phyloP scores from a whole-genome alignment of 92 coral and sea anemone species.

The Palythoa grandiflora region DNA sequence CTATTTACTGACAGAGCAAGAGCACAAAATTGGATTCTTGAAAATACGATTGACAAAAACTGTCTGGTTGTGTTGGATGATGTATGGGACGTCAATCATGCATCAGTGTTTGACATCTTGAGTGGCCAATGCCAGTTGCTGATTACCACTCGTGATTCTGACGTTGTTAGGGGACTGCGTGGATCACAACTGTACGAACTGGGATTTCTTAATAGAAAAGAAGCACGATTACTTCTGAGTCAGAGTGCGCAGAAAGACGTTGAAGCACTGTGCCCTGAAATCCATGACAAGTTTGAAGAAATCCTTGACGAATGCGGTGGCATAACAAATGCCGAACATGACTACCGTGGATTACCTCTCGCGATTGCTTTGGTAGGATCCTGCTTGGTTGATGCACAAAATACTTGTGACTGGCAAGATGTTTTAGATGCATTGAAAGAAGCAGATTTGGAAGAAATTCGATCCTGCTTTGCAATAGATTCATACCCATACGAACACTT shows the following conservation, averaged over 20 bases:
- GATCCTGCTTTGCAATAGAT: constrained; percentile 65
- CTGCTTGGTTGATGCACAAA: constrained; percentile 58
- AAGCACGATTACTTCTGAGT: constrained; percentile 61
- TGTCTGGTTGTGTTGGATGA: constrained; percentile 70
- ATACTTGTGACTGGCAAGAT: constrained; percentile 58
- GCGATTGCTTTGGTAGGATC: constrained; percentile 72
- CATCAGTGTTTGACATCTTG: constrained; percentile 61
- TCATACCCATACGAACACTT: constrained; percentile 71
- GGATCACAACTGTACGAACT: constrained; percentile 67
- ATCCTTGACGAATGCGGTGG: constrained; percentile 68
- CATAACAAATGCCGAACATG: constrained; percentile 4
- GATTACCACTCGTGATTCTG: constrained; percentile 69
- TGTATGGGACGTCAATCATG: constrained; percentile 75
- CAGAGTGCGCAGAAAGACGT: constrained; percentile 50
- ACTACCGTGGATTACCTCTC: constrained; percentile 60
- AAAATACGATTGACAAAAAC: constrained; percentile 51
- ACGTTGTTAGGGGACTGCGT: constrained; percentile 65
- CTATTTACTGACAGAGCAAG: constrained; percentile 53
- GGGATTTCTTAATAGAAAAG: constrained; percentile 54
- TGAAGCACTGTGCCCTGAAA: constrained; percentile 40
- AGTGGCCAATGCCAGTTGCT: constrained; percentile 68
- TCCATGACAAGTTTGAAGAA: constrained; percentile 41
- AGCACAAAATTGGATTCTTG: constrained; percentile 68
- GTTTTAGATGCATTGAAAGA: constrained; percentile 64
- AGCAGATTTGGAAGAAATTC: constrained; percentile 67